Evolutionary conservation across 2,888 invertebrate species (phyloP).

Genomic region (Nemurella pictetii): DNA sequence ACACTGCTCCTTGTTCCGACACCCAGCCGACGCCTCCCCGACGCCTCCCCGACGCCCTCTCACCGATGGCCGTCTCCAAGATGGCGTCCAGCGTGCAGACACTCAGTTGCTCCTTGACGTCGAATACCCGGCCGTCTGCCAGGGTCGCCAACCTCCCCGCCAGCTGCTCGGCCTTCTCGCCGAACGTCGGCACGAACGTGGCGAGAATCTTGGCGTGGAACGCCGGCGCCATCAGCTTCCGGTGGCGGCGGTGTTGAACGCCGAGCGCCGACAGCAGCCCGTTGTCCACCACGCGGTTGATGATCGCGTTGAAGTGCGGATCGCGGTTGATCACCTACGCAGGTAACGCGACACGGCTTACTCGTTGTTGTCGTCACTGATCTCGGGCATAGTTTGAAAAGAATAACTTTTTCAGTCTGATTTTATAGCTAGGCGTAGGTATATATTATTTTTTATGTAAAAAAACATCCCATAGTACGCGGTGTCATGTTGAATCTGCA

Average conservation of each 20-base stretch:
- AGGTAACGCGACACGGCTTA: too few species aligned
- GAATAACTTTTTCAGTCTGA: too few species aligned
- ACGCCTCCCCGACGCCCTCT: too few species aligned
- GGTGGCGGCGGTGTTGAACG: not conserved
- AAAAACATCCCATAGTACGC: too few species aligned
- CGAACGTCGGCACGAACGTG: constrained; percentile 31
- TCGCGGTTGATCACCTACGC: not conserved
- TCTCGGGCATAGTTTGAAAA: too few species aligned
- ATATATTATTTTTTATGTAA: too few species aligned
- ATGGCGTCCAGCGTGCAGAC: constrained; percentile 41
- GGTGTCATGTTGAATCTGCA: too few species aligned
- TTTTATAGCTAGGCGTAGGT: too few species aligned
- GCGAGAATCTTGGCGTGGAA: constrained; percentile 33
- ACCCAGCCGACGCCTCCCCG: too few species aligned
- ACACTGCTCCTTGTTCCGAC: too few species aligned
- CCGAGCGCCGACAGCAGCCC: not conserved
- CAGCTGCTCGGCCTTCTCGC: constrained; percentile 28
- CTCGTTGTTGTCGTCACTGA: too few species aligned
- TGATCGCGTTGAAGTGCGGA: not conserved
- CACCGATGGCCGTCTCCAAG: constrained; percentile 39
- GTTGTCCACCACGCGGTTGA: not conserved
- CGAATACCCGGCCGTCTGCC: constrained; percentile 19
- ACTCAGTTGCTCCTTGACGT: constrained; percentile 31
- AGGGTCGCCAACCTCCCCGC: not conserved
- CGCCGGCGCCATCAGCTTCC: not conserved